Conservation (phyloP, 2,888 invertebrate genomes). For the Trilocha varians region DNA sequence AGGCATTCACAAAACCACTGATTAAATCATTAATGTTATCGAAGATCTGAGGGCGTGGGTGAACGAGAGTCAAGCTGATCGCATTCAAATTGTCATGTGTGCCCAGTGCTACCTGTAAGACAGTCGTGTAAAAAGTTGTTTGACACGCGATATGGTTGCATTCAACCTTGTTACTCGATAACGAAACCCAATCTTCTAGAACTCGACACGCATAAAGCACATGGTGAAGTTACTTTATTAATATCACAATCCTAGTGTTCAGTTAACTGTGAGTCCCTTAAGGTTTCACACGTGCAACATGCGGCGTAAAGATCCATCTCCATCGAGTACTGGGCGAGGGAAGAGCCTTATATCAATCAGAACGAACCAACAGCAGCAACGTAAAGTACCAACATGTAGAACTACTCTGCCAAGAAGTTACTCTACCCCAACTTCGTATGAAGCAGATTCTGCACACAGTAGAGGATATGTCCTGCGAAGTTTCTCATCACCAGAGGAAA, state of each 20-base stretch:
- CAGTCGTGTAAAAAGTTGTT: slow-evolving; percentile 55
- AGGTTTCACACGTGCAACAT: slow-evolving; percentile 43
- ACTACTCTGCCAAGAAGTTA: slow-evolving; percentile 56
- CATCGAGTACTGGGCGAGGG: slow-evolving; percentile 28
- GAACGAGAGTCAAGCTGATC: slow-evolving; percentile 26
- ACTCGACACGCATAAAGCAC: slow-evolving; percentile 51
- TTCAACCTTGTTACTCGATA: slow-evolving; percentile 60
- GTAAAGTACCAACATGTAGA: slow-evolving; percentile 38
- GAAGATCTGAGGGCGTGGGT: slow-evolving; percentile 29
- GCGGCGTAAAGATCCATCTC: slow-evolving; percentile 50
- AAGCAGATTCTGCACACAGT: slow-evolving; percentile 27
- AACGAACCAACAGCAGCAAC: slow-evolving; percentile 49
- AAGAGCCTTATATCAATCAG: slow-evolving; percentile 55
- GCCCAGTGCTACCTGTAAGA: slow-evolving; percentile 31
- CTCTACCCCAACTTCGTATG: slow-evolving; percentile 50
- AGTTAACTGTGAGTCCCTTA: slow-evolving; percentile 37
- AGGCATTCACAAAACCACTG: slow-evolving; percentile 16
- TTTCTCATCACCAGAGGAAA: slow-evolving; percentile 56
- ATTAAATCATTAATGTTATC: slow-evolving; percentile 35
- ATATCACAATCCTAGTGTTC: slow-evolving; percentile 30
- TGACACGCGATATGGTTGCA: slow-evolving; percentile 62
- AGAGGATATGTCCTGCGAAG: slow-evolving; percentile 51
- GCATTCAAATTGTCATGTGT: slow-evolving; percentile 25
- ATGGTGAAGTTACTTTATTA: slow-evolving; percentile 40
- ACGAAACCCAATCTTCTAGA: slow-evolving; percentile 48